phyloP scores from a whole-genome alignment of 2,888 invertebrate genomes.

The Heliconius erato region DNA sequence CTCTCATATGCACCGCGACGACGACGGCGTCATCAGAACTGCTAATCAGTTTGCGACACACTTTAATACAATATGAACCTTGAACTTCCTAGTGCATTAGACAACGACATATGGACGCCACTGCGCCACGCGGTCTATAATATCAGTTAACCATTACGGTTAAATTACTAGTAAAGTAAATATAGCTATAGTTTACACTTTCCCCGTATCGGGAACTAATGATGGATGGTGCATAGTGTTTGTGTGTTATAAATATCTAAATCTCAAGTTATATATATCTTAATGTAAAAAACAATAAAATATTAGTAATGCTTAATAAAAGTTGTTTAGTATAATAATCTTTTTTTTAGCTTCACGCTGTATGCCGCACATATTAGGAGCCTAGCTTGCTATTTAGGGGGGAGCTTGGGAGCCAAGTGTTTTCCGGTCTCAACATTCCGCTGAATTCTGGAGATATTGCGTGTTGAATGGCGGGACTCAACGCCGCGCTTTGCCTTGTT shows the following conservation, averaged over 20 bases:
- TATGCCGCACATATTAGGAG: no score
- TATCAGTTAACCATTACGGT: neutral
- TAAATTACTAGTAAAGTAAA: constrained; percentile 3
- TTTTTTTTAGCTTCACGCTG: no score
- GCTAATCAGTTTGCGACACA: neutral
- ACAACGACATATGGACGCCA: neutral
- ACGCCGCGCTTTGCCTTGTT: no score
- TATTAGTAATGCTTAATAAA: neutral
- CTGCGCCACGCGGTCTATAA: neutral
- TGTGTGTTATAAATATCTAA: neutral
- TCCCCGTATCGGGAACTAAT: constrained; percentile 30
- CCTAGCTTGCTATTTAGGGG: no score
- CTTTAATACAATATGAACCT: neutral
- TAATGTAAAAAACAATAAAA: neutral
- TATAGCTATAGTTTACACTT: constrained; percentile 25
- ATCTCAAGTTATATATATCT: neutral
- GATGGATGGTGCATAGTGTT: neutral
- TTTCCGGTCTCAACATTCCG: no score
- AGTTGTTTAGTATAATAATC: neutral
- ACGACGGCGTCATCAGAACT: neutral
- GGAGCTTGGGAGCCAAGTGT: no score
- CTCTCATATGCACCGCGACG: no score
- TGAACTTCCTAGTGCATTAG: neutral
- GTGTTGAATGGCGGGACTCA: no score
- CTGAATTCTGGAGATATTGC: no score